Percentiles rank a stretch among this genome's conserved stretches.
These are phyloP conservation scores for Synergus gifuensis DNA, from an alignment of 2,888 invertebrate species.

Conservation along the genomic window DNA sequence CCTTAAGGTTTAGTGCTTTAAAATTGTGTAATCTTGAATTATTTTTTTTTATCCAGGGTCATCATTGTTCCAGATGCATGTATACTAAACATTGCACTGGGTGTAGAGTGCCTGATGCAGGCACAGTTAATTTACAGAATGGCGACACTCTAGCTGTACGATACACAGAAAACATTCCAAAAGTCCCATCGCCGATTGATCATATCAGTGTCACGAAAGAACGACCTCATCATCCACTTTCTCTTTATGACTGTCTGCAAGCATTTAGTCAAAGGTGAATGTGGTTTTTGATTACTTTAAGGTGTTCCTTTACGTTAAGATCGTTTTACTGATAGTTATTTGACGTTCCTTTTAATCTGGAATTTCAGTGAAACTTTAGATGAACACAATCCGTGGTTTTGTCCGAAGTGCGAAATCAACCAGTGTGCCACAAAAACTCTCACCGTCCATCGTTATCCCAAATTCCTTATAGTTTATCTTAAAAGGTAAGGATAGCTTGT, in stretches of 20 bases:
- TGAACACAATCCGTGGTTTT: constrained; percentile 84
- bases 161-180: constrained; percentile 75
- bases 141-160: constrained; percentile 80
- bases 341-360: background rate
- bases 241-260: constrained; percentile 82
- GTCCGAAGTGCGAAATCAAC: constrained; percentile 81
- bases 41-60: constrained; percentile 76
- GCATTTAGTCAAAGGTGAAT: constrained; percentile 82
- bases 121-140: constrained; percentile 79
- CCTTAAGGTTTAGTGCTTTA: background rate
- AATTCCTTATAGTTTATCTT: constrained; percentile 82
- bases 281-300: background rate
- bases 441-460: constrained; percentile 82
- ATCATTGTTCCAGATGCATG: constrained; percentile 81
- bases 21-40: background rate
- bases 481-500: constrained; percentile 77
- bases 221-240: constrained; percentile 79
- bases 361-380: constrained; percentile 81
- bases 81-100: constrained; percentile 81
- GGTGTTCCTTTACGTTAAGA: background rate
- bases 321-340: background rate
- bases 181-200: constrained; percentile 74
- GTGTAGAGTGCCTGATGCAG: constrained; percentile 79
- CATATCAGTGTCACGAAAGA: constrained; percentile 79
- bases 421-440: constrained; percentile 83